Conservation (phyloP, 2,113 vertebrate species). For the Herpailurus yagouaroundi region DNA sequence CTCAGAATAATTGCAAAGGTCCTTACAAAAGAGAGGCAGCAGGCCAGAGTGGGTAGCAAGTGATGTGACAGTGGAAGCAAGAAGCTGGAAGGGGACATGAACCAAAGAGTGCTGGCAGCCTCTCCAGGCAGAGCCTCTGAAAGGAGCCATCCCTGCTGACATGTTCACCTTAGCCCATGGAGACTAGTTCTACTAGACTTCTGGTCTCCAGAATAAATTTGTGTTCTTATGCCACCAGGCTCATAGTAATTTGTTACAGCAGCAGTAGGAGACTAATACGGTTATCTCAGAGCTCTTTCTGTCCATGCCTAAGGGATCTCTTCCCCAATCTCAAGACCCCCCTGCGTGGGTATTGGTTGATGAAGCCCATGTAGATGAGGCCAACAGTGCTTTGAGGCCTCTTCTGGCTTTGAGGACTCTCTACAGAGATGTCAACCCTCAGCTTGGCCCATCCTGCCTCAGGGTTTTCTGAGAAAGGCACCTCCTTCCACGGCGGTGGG, state of each 20-base stretch:
- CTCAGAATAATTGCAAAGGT: neutral
- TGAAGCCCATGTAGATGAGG: neutral
- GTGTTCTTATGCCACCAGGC: neutral
- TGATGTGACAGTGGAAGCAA: neutral
- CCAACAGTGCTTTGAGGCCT: neutral
- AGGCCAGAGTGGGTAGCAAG: neutral
- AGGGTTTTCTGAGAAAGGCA: neutral
- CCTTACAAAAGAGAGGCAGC: neutral
- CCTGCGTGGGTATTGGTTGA: neutral
- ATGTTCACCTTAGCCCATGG: neutral
- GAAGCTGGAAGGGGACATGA: neutral
- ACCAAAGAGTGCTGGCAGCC: neutral
- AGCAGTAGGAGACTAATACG: neutral
- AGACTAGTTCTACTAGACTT: constrained; percentile 3
- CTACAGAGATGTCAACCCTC: neutral
- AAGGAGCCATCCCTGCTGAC: neutral
- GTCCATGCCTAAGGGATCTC: neutral
- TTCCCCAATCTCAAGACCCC: neutral
- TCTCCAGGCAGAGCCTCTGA: neutral
- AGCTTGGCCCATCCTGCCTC: neutral
- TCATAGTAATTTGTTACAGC: neutral
- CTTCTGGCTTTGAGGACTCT: neutral
- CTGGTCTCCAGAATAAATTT: neutral
- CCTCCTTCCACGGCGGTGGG: neutral
- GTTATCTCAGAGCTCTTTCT: neutral